These are phyloP conservation scores for Schizotus pectinicornis DNA, from an alignment of 2,888 invertebrate species.

Conservation along the genomic window DNA sequence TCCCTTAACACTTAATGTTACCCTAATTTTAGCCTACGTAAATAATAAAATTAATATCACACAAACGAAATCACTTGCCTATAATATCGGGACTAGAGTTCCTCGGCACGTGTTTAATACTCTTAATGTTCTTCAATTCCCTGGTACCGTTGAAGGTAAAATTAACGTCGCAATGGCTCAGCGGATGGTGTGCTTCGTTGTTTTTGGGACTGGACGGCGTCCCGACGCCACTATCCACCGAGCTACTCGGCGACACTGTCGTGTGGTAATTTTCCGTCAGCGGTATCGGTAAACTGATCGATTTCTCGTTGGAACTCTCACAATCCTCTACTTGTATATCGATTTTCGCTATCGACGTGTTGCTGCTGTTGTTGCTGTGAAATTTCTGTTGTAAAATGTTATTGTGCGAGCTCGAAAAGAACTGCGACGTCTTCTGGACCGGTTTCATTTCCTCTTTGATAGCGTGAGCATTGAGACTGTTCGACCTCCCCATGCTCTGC, in stretches of 20 bases:
- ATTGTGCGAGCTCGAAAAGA: constrained; percentile 73
- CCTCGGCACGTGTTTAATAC: constrained; percentile 41
- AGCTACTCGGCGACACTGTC: constrained; percentile 51
- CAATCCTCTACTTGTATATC: constrained; percentile 55
- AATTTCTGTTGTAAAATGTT: constrained; percentile 69
- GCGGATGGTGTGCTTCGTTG: constrained; percentile 63
- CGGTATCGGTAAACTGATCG: constrained; percentile 38
- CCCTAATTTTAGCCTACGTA: constrained; percentile 1
- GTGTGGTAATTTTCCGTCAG: constrained; percentile 23
- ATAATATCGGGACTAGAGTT: constrained; percentile 50
- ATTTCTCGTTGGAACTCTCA: constrained; percentile 40
- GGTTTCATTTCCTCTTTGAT: constrained; percentile 32
- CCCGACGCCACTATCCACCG: constrained; percentile 68
- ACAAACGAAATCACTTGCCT: constrained; percentile 38
- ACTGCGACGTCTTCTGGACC: constrained; percentile 54
- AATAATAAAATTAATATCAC: constrained; percentile 24
- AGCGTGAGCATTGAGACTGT: constrained; percentile 46
- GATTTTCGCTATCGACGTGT: constrained; percentile 40
- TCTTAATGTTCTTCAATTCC: constrained; percentile 75
- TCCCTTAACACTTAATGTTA: neutral
- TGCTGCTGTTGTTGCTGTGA: constrained; percentile 46
- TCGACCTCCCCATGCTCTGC: constrained; percentile 41
- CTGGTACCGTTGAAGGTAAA: constrained; percentile 83
- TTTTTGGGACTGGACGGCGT: constrained; percentile 66
- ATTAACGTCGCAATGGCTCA: constrained; percentile 80